A percentile compares a stretch with the other conserved stretches of the same genome.
phyloP scores from a whole-genome alignment of 2,797 vertebrate genomes.

The Etheostoma nigrum region DNA sequence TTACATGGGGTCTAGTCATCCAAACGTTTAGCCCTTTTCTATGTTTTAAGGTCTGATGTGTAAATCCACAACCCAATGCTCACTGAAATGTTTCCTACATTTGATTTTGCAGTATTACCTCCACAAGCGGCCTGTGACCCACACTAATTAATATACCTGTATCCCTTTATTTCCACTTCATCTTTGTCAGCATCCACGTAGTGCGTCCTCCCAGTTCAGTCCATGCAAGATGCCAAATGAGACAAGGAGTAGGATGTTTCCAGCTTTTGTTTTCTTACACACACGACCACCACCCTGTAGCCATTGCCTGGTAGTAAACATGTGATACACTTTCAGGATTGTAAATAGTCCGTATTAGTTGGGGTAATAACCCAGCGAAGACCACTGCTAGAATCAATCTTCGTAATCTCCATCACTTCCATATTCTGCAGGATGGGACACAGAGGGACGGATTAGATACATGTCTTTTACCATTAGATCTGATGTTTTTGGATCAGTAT shows the following conservation, averaged over 20 bases:
- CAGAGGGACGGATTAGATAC: neutral
- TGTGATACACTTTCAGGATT: neutral
- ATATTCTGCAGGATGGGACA: slow-evolving; percentile 85
- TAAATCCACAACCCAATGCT: neutral
- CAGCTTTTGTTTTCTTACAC: neutral
- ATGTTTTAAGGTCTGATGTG: neutral
- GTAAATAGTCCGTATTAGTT: neutral
- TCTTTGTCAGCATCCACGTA: neutral
- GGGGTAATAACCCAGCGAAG: neutral
- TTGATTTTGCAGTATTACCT: neutral
- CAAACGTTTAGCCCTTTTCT: neutral
- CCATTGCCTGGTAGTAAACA: neutral
- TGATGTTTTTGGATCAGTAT: neutral
- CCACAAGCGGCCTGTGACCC: neutral
- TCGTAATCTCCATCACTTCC: slow-evolving; percentile 92
- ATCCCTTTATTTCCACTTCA: neutral
- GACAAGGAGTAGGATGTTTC: neutral
- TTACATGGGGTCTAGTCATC: neutral
- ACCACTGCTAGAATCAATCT: slow-evolving; percentile 76
- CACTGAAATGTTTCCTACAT: neutral
- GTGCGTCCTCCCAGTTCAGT: neutral
- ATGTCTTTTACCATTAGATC: neutral
- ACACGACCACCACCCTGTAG: neutral
- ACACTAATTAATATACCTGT: neutral
- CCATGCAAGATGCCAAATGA: slow-evolving; percentile 10